phyloP scores from a whole-genome alignment of 2,888 invertebrate genomes.

The Parelbella ahira region DNA sequence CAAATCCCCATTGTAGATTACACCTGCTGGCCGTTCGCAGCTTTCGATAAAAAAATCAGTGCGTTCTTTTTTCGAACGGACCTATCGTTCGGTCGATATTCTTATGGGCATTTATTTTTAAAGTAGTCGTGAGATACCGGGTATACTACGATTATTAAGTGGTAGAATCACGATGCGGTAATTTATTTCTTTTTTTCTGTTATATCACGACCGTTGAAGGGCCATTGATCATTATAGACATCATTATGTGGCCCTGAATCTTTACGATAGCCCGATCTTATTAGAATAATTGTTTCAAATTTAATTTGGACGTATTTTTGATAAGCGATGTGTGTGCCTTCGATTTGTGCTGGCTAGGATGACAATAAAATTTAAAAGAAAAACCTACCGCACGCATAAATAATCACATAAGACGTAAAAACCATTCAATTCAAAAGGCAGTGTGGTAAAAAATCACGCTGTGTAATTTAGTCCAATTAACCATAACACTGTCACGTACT shows the following conservation, averaged over 20 bases:
- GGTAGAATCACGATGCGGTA: slow-evolving; percentile 70
- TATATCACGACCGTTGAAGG: slow-evolving; percentile 65
- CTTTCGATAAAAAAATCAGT: slow-evolving; percentile 72
- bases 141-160: slow-evolving; percentile 73
- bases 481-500: slow-evolving; percentile 63
- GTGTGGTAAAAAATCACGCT: slow-evolving; percentile 40
- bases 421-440: slow-evolving; percentile 34
- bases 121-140: slow-evolving; percentile 77
- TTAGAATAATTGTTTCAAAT: slow-evolving; percentile 44
- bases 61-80: slow-evolving; percentile 63
- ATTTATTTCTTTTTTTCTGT: slow-evolving; percentile 59
- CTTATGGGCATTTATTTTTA: slow-evolving; percentile 47
- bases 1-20: slow-evolving; percentile 75
- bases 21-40: slow-evolving; percentile 78
- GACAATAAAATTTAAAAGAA: slow-evolving; percentile 4
- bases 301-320: slow-evolving; percentile 19
- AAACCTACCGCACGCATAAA: slow-evolving; percentile 63
- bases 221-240: slow-evolving; percentile 73
- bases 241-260: slow-evolving; percentile 39
- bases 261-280: slow-evolving; percentile 37
- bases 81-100: slow-evolving; percentile 60
- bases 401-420: slow-evolving; percentile 49
- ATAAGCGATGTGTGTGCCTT: slow-evolving; percentile 11
- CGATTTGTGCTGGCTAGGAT: slow-evolving; percentile 13
- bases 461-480: slow-evolving; percentile 59